Conservation (phyloP, 2,888 invertebrate species). For the Nemapogon koenigi region DNA sequence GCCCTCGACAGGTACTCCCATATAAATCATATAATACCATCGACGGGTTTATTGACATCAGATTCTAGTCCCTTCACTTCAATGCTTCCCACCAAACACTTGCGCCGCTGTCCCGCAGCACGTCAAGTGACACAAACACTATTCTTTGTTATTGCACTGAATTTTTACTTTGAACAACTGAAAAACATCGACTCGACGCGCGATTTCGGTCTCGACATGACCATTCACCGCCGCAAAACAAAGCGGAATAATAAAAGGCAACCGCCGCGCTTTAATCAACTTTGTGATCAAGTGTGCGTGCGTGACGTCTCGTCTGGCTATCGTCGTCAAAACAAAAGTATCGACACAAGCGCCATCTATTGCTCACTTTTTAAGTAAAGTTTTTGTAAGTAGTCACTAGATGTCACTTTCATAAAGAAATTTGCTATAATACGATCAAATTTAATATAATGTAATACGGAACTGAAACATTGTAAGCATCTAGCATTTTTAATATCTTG, state of each 20-base stretch:
- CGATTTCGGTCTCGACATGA: slow-evolving; percentile 30
- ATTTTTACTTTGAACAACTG: slow-evolving; percentile 36
- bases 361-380: slow-evolving; percentile 13
- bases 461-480: too few relatives aligned
- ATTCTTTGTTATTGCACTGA: slow-evolving; percentile 38
- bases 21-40: slow-evolving; percentile 62
- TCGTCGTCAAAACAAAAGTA: slow-evolving; percentile 31
- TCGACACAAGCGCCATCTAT: slow-evolving; percentile 29
- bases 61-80: slow-evolving; percentile 52
- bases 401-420: too few relatives aligned
- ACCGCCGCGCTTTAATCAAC: slow-evolving; percentile 22
- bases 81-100: too few relatives aligned
- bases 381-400: neutral
- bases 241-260: slow-evolving; percentile 50
- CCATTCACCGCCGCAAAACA: slow-evolving; percentile 62
- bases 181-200: slow-evolving; percentile 52
- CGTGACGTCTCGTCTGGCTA: slow-evolving; percentile 35
- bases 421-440: too few relatives aligned
- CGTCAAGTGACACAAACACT: slow-evolving; percentile 27
- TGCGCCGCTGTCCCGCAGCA: neutral
- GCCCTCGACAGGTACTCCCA: too few relatives aligned
- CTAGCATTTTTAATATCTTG: neutral
- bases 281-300: slow-evolving; percentile 22
- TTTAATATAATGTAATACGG: too few relatives aligned
- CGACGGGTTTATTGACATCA: slow-evolving; percentile 64